These are phyloP conservation scores for Echinops telfairi DNA, from an alignment of 2,113 vertebrate genomes.

Conservation along the genomic window DNA sequence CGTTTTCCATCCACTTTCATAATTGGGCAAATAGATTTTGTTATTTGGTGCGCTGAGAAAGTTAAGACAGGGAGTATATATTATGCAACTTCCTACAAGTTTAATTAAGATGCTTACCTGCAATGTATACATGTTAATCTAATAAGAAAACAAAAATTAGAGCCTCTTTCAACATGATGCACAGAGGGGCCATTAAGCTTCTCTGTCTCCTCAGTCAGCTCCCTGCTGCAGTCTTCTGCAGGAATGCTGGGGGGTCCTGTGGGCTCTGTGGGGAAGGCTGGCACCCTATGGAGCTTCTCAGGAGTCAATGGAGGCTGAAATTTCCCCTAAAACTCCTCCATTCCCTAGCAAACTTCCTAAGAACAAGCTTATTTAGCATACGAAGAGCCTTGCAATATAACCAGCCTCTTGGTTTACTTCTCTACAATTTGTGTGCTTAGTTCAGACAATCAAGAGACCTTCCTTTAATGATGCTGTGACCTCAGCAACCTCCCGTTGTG, in stretches of 20 bases:
- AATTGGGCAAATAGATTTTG: background rate
- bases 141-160: slow-evolving; percentile 65
- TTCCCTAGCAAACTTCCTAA: background rate
- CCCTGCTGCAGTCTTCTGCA: slow-evolving; percentile 29
- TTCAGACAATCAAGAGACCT: background rate
- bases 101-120: slow-evolving; percentile 70
- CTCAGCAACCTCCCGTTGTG: background rate
- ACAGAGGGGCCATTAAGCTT: slow-evolving; percentile 56
- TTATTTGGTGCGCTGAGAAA: background rate
- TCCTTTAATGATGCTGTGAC: background rate
- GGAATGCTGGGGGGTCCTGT: background rate
- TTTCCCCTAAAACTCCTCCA: background rate
- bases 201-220: background rate
- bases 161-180: slow-evolving; percentile 48
- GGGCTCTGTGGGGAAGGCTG: background rate
- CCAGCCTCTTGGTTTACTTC: background rate
- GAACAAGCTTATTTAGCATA: background rate
- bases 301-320: slow-evolving; percentile 10
- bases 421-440: background rate
- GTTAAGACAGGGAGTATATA: background rate
- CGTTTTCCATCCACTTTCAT: slow-evolving; percentile 13
- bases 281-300: background rate
- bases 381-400: background rate
- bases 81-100: slow-evolving; percentile 50
- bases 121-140: slow-evolving; percentile 58